Percentiles rank a stretch among this genome's conserved stretches.
Conservation (phyloP, 1,140 invertebrate genomes). For the Portunus trituberculatus region DNA sequence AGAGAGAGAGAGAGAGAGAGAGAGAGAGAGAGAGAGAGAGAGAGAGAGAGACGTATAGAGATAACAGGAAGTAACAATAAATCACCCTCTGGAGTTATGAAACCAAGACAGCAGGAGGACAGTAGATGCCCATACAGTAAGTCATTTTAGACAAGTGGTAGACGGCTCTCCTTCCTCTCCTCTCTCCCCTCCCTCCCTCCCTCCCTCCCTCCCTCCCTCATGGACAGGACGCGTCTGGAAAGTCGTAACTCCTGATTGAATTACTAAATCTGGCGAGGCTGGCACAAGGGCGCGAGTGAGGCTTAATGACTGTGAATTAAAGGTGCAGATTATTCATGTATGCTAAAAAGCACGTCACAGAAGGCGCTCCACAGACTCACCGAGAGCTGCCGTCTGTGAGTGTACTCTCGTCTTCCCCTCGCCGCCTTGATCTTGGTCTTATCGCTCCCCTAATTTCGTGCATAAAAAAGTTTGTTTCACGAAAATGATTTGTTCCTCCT, state of each 20-base stretch:
- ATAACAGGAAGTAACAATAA: too few species aligned
- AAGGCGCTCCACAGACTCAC: not conserved
- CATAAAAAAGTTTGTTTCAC: too few species aligned
- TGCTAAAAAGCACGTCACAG: constrained; percentile 12
- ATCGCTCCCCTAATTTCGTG: too few species aligned
- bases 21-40: too few species aligned
- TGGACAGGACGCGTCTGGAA: constrained; percentile 7
- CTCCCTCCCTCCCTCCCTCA: not conserved
- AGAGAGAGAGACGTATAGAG: too few species aligned
- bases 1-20: too few species aligned
- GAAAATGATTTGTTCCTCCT: too few species aligned
- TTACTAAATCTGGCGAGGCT: not conserved
- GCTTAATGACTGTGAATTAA: not conserved
- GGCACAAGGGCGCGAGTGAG: not conserved
- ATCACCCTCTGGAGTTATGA: too few species aligned
- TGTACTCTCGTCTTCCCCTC: not conserved
- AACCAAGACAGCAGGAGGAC: too few species aligned
- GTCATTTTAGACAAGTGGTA: too few species aligned
- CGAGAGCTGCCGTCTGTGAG: not conserved
- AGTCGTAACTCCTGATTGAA: constrained; percentile 4
- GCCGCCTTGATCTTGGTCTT: not conserved
- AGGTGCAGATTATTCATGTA: constrained; percentile 1
- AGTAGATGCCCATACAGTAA: too few species aligned
- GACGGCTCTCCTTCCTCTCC: not conserved
- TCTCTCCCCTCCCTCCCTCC: not conserved